phyloP scores from a whole-genome alignment of 2,888 invertebrate genomes.

The Lasioglossum pauxillum region DNA sequence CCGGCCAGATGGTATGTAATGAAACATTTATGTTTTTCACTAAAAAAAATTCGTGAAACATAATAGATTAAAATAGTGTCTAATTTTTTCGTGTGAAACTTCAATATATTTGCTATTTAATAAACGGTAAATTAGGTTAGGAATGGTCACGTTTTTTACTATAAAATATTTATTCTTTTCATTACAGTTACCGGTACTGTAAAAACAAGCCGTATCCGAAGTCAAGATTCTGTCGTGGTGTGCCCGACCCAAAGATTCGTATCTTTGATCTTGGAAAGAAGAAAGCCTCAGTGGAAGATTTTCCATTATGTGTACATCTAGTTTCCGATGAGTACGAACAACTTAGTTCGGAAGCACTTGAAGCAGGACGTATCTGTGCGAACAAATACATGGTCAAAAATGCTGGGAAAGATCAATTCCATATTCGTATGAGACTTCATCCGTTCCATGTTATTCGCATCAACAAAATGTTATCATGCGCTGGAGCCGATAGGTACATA shows the following conservation, averaged over 20 bases:
- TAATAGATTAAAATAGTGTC: neutral
- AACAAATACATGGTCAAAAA: conserved; percentile 99
- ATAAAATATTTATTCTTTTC: neutral
- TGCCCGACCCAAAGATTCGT: conserved; percentile 99
- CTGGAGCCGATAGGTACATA: conserved; percentile 98
- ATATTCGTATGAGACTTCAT: conserved; percentile 98
- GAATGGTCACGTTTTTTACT: no score
- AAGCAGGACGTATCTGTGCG: conserved; percentile 99
- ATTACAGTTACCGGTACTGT: conserved; percentile 98
- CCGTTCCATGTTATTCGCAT: conserved; percentile 99
- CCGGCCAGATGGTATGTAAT: conserved; percentile 98
- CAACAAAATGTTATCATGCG: conserved; percentile 99
- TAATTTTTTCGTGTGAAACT: neutral
- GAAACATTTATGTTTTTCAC: conserved; percentile 51
- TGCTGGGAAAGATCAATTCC: conserved; percentile 99
- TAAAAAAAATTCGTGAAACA: neutral
- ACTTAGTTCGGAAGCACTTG: conserved; percentile 98
- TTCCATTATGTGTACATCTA: conserved; percentile 98
- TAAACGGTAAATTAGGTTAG: neutral
- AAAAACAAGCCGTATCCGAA: conserved; percentile 99
- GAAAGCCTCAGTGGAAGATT: conserved; percentile 98
- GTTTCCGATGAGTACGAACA: conserved; percentile 99
- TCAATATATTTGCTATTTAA: neutral
- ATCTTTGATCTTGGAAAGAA: conserved; percentile 99
- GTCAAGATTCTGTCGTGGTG: conserved; percentile 99